These are phyloP conservation scores for Ochropleura plecta DNA, from an alignment of 2,888 invertebrate genomes.

Conservation along the genomic window DNA sequence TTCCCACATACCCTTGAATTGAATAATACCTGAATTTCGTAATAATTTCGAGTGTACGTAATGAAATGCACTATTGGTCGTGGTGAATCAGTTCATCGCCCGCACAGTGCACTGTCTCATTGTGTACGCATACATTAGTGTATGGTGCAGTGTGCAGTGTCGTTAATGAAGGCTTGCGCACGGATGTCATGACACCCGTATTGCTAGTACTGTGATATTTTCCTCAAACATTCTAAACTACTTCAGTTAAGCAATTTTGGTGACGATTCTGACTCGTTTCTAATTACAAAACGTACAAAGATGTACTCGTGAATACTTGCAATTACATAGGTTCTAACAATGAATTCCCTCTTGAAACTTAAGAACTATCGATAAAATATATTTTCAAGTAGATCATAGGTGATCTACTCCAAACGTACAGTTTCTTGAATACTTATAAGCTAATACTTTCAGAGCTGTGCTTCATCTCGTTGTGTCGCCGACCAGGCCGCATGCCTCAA, in stretches of 20 bases:
- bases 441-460: too few species aligned
- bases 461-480: background rate
- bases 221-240: conserved; percentile 53
- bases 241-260: background rate
- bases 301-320: background rate
- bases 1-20: too few species aligned
- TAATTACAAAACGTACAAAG: background rate
- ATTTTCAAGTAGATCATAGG: background rate
- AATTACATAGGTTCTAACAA: too few species aligned
- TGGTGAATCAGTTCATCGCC: conserved; percentile 7
- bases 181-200: conserved; percentile 22
- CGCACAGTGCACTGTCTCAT: background rate
- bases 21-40: too few species aligned
- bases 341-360: background rate
- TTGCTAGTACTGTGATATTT: conserved; percentile 27
- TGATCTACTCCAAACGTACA: too few species aligned
- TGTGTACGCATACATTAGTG: too few species aligned
- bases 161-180: conserved; percentile 8
- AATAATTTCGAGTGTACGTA: too few species aligned
- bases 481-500: conserved; percentile 7
- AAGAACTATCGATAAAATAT: background rate
- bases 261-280: background rate
- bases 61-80: background rate
- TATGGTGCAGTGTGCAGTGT: background rate
- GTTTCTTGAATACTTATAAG: background rate